Evolutionary conservation across 2,888 invertebrate species (phyloP), one percentile per base, ranked within the genome.

Genomic region (Eupithecia centaureata): DNA sequence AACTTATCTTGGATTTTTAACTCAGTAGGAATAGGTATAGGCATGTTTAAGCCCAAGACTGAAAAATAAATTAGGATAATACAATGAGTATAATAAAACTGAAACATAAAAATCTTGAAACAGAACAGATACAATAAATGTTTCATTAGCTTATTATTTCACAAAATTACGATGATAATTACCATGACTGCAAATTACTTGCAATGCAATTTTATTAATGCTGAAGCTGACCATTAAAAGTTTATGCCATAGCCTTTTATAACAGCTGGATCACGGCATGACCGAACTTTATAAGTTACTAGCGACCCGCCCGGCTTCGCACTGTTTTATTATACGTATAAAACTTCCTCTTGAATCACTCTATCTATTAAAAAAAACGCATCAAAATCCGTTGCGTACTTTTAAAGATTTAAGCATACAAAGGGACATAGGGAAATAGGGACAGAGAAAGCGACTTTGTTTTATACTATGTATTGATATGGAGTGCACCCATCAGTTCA

Each of bases 211-310:
- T 68, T 72, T 69, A 70, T 72, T 71, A 64, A 66, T 62, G 58
- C 70, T 69, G 65, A 70, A 60, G 61, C 56, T 61, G 38, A 25
- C 32, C 61, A 73, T 73, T 69, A 70, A 72, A 76, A 68, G 62
- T 74, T 76, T 73, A 30, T 74, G 70, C 8, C 32, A 61, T 47
- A 61, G 65, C 28, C 18, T 33, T 65, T 22, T 18, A n/a, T 27
- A 35, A 30, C 12, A 60, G 65, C 12, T 22, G 47, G 47, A 47
- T 47, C 47, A 47, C 22, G 10, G 47, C 22, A 22, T 47, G 12
- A 22, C 22, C 22, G 4, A 4, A 10, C 47, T 47, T 8, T 42
- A 32, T 12, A 32, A 12, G n/a, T n/a, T n/a, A n/a, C n/a, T n/a
- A n/a, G n/a, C n/a, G n/a, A n/a, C n/a, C n/a, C n/a, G n/a, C n/a